Evolutionary conservation across 1,140 invertebrate genomes (phyloP), one percentile per base, ranked within the genome.

Genomic region (Proctacanthus coquilletti): DNA sequence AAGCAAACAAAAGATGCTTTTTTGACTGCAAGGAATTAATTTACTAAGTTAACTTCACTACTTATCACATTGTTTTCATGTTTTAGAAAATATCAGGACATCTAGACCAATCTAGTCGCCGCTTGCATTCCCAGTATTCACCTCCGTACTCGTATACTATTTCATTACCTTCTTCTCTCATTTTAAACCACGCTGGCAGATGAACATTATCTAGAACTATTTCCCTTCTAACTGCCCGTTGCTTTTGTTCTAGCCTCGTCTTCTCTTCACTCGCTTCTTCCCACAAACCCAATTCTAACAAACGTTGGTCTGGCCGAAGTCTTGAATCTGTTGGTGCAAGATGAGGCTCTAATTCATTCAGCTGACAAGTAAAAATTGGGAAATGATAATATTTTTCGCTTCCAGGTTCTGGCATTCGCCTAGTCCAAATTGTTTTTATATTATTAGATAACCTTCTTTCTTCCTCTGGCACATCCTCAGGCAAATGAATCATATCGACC

Each of bases 261-360:
- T 97, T 97, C 50, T 83, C 77, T 6, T 70, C 60, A 65, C 97
- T 98, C 18, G 92, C 91, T 49, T 92, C 86, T 50, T 96, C 88
- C 89, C 91, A 97, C 14, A 70, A 56, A 8, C 87, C 89, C 44
- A 91, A 72, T 62, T 98, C 93, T 91, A 98, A 96, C 35, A 93
- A 70, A 32, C 88, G 71, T 64, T 95, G 89, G 71, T 96, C 92
- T 23, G 92, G 91, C 41, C 92, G 70, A 19, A 72, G 58, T 17
- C 93, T 72, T 18, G 80, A 82, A 70, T 98, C 93, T 0, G 92
- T 95, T n/a, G 92, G 89, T 20, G 89, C 87, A 17, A 96, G 74
- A 25, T 74, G 78, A 4, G 81, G 74, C 65, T 97, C 92, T 2
- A 70, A 68, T 63, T 97, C 92, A 61, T 98, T 98, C 40, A 98